These are phyloP conservation scores for Denticeps clupeoides DNA, from an alignment of 2,797 vertebrate species.

Conservation along the genomic window DNA sequence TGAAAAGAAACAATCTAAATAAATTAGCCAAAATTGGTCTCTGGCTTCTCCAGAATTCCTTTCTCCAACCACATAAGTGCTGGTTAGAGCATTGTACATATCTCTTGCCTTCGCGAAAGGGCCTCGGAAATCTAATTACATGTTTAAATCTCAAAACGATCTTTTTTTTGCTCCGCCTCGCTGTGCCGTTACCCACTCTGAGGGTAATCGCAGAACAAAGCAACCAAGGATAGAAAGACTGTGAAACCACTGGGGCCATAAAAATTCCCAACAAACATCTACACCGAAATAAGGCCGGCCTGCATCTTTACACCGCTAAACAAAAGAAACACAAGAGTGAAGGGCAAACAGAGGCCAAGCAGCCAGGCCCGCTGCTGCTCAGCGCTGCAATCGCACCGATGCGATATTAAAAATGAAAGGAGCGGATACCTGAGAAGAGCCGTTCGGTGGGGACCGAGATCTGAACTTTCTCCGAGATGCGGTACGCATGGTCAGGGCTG, in stretches of 20 bases:
- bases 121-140: slow-evolving; percentile 4
- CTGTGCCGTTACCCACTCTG: slow-evolving; percentile 1
- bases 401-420: neutral
- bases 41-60: slow-evolving; percentile 26
- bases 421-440: slow-evolving; percentile 72
- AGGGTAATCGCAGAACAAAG: neutral
- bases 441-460: slow-evolving; percentile 85
- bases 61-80: slow-evolving; percentile 35
- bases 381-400: neutral
- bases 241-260: neutral
- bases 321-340: no score
- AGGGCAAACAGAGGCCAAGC: no score
- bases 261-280: neutral
- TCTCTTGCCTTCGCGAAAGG: neutral
- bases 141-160: slow-evolving; percentile 1
- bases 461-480: slow-evolving; percentile 75
- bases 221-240: neutral
- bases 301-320: no score
- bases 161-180: slow-evolving; percentile 1
- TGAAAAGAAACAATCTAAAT: slow-evolving; percentile 10
- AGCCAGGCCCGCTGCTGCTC: no score
- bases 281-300: neutral
- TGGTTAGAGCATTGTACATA: slow-evolving; percentile 6
- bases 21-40: slow-evolving; percentile 18
- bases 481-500: slow-evolving; percentile 67